Percentiles rank a stretch among this genome's conserved stretches.
These are phyloP conservation scores for Miopithecus talapoin DNA, from an alignment of 2,797 vertebrate species.

Conservation along the genomic window DNA sequence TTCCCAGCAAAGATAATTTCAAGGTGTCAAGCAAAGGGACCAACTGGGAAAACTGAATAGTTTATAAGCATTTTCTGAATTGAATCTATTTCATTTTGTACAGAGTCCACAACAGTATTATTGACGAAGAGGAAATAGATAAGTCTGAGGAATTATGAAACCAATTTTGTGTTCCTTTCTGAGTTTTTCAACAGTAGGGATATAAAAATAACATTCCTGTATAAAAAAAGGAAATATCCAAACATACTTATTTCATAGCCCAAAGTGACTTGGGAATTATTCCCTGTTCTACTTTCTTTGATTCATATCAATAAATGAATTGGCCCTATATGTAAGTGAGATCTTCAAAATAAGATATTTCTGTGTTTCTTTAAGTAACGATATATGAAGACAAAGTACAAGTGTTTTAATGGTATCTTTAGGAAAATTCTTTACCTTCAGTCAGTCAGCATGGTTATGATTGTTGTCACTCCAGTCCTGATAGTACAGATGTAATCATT, in stretches of 20 bases:
- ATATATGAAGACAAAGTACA: not conserved
- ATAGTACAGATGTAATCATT: not conserved
- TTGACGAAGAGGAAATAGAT: not conserved
- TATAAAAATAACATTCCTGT: not conserved
- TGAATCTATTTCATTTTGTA: not conserved
- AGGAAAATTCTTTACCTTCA: not conserved
- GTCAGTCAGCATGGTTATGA: not conserved
- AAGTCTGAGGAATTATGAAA: not conserved
- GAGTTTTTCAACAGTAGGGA: conserved; percentile 14
- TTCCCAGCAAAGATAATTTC: conserved; percentile 55
- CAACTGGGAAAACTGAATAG: not conserved
- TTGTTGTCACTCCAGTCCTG: not conserved
- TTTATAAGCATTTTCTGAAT: conserved; percentile 18
- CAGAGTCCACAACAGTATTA: not conserved
- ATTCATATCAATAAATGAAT: not conserved
- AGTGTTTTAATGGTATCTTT: not conserved
- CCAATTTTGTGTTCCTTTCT: not conserved
- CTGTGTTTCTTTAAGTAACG: not conserved
- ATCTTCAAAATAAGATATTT: not conserved
- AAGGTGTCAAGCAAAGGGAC: conserved; percentile 3
- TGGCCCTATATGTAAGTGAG: not conserved
- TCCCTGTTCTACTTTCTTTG: not conserved
- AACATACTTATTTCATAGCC: not conserved
- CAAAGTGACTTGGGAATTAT: not conserved
- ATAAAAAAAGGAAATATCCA: not conserved